Percentiles rank a stretch among this genome's conserved stretches.
These are phyloP conservation scores for Sebastes trivittatus DNA, from an alignment of 2,797 vertebrate genomes.

Conservation along the genomic window DNA sequence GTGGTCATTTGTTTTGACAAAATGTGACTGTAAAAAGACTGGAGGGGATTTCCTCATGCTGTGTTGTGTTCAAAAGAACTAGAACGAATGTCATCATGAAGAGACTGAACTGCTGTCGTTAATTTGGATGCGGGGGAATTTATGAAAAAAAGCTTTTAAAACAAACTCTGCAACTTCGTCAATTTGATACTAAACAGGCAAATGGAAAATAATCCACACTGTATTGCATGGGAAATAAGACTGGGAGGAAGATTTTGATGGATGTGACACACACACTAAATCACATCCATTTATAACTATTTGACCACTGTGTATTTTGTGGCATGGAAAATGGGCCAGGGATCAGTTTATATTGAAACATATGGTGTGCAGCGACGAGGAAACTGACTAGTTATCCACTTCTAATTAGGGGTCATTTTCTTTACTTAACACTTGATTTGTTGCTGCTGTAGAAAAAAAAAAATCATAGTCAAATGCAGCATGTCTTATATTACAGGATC, in stretches of 20 bases:
- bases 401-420: neutral
- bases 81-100: neutral
- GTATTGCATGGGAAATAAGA: neutral
- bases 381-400: neutral
- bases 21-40: neutral
- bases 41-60: constrained; percentile 6
- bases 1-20: constrained; percentile 1
- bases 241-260: neutral
- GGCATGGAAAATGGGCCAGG: neutral
- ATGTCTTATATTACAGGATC: neutral
- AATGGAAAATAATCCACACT: neutral
- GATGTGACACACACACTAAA: neutral
- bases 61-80: neutral
- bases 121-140: neutral
- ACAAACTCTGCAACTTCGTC: neutral
- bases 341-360: neutral
- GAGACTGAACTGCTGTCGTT: neutral
- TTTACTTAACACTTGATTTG: neutral
- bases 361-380: no score
- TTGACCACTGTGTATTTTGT: neutral
- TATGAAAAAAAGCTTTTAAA: neutral
- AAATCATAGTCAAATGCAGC: neutral
- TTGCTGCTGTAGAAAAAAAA: neutral
- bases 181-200: neutral
- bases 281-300: neutral